These are phyloP conservation scores for Rhinatrema bivittatum DNA, from an alignment of 2,797 vertebrate species.

Conservation along the genomic window DNA sequence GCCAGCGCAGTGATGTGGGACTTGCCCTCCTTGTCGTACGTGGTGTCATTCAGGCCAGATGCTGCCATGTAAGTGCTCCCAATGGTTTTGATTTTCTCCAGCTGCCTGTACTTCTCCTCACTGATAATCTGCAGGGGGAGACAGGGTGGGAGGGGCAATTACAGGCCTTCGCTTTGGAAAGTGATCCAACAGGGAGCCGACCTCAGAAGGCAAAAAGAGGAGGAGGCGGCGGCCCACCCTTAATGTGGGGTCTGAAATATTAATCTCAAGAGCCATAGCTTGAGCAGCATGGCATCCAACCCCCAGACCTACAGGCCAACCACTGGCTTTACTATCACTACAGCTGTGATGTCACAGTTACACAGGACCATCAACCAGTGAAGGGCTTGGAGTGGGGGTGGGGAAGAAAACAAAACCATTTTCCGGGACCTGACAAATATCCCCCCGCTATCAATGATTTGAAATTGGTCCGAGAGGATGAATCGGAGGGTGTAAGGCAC, in stretches of 20 bases:
- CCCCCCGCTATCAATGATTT: no score
- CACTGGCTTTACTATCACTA: neutral
- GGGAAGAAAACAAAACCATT: no score
- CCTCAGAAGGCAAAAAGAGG: no score
- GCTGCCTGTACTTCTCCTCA: constrained; percentile 82
- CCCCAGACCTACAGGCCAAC: neutral
- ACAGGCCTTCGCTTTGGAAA: neutral
- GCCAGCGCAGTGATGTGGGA: constrained; percentile 82
- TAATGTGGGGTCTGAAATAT: no score
- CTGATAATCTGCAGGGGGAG: constrained; percentile 79
- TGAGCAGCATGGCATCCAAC: neutral
- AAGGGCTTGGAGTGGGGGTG: no score
- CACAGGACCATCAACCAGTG: no score
- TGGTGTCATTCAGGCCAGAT: constrained; percentile 85
- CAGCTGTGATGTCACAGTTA: no score
- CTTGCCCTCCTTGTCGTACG: constrained; percentile 84
- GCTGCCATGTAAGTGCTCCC: constrained; percentile 94
- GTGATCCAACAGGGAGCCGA: neutral
- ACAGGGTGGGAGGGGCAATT: neutral
- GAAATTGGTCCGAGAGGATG: no score
- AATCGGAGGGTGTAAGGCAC: no score
- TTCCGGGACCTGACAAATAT: no score
- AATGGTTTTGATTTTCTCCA: constrained; percentile 95
- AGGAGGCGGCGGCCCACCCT: no score
- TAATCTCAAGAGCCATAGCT: no score